Evolutionary conservation across 2,797 vertebrate species (phyloP).

Genomic region (Prunella strophiata): DNA sequence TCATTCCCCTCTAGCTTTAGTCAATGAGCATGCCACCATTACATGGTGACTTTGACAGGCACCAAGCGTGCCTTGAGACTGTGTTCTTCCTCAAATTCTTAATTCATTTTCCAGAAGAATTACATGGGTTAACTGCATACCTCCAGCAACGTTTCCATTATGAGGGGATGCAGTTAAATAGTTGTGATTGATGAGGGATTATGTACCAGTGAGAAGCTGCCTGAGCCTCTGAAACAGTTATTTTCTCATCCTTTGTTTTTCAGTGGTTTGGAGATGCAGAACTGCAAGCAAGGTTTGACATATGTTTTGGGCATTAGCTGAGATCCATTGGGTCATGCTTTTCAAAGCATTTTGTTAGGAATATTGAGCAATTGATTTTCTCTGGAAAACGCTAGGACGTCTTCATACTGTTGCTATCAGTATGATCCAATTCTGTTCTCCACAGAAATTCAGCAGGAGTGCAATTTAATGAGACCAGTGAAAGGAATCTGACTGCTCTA

Average conservation of each 20-base stretch:
- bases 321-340: not conserved
- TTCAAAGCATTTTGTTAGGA: conserved; percentile 26
- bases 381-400: not conserved
- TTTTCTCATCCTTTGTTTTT: not conserved
- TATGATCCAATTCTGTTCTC: conserved; percentile 6
- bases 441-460: conserved; percentile 51
- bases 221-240: not conserved
- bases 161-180: not conserved
- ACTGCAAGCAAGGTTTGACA: not conserved
- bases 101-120: not conserved
- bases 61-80: not conserved
- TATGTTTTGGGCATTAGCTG: not conserved
- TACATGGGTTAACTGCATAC: not conserved
- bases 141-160: not conserved
- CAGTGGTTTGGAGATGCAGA: not conserved
- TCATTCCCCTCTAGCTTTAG: not conserved
- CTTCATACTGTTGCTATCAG: not conserved
- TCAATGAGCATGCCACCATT: not conserved
- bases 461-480: conserved; percentile 50
- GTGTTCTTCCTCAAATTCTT: not conserved
- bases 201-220: not conserved
- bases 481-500: conserved; percentile 49
- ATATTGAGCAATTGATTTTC: conserved; percentile 48
- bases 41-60: not conserved
- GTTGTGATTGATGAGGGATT: not conserved